phyloP scores from a whole-genome alignment of 2,888 invertebrate genomes.

The Amblyjoppa proteus region DNA sequence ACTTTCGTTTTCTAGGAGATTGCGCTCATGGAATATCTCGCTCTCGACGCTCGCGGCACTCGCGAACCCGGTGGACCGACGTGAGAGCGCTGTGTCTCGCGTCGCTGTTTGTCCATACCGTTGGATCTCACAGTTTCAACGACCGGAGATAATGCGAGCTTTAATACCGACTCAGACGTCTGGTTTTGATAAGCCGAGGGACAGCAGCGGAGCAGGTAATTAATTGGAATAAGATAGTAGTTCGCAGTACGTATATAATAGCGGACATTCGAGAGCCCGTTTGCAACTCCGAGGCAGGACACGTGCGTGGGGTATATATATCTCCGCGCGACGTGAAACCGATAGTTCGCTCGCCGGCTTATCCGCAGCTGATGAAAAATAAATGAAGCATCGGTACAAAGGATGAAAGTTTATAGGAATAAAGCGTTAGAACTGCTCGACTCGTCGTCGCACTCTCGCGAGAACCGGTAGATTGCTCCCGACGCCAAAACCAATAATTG shows the following conservation, averaged over 20 bases:
- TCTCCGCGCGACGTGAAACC: not conserved
- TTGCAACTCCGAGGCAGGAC: not conserved
- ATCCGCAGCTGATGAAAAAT: constrained; percentile 7
- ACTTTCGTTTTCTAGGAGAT: not conserved
- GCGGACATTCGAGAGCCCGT: constrained; percentile 8
- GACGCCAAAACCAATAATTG: constrained; percentile 80
- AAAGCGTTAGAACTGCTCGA: constrained; percentile 34
- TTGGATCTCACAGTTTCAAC: constrained; percentile 51
- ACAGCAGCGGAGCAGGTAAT: constrained; percentile 42
- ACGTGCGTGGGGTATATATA: constrained; percentile 24
- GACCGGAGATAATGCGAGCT: constrained; percentile 49
- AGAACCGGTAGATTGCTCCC: constrained; percentile 63
- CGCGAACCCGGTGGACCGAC: not conserved
- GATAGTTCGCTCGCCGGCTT: constrained; percentile 7
- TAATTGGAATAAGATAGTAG: constrained; percentile 49
- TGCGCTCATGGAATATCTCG: not conserved
- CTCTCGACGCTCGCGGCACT: not conserved
- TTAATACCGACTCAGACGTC: constrained; percentile 66
- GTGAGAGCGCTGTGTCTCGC: constrained; percentile 7
- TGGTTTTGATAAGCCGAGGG: constrained; percentile 60
- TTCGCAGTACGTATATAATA: constrained; percentile 7
- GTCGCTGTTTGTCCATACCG: constrained; percentile 37
- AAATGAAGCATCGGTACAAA: constrained; percentile 3
- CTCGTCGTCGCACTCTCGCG: constrained; percentile 28
- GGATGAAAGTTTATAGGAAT: not conserved